Conservation (phyloP, 2,797 vertebrate species). For the Arremon brunneinucha region DNA sequence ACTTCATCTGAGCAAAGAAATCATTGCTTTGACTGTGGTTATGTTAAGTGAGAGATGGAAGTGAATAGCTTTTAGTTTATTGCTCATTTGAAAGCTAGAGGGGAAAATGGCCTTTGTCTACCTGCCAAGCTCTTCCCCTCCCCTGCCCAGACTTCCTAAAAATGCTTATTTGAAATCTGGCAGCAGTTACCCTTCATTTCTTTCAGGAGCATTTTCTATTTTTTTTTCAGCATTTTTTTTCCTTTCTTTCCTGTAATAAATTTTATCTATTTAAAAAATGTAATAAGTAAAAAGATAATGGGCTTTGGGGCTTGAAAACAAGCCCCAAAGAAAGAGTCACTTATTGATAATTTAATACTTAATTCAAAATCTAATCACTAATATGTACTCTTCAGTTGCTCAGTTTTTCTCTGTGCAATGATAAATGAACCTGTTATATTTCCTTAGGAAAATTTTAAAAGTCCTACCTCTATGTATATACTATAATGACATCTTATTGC, state of each 20-base stretch:
- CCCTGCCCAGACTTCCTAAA: conserved; percentile 20
- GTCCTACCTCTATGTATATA: not conserved
- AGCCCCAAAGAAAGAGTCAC: not conserved
- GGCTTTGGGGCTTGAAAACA: not conserved
- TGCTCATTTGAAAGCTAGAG: conserved; percentile 64
- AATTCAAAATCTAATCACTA: not conserved
- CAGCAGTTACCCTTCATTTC: conserved; percentile 16
- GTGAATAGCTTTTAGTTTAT: conserved; percentile 63
- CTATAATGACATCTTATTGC: not conserved
- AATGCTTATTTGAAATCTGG: conserved; percentile 32
- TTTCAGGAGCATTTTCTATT: not conserved
- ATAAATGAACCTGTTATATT: not conserved
- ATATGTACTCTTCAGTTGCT: not conserved
- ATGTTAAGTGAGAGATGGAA: conserved; percentile 42
- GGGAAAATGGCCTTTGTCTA: conserved; percentile 52
- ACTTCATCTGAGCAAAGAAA: conserved; percentile 57
- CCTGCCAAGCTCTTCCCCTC: conserved; percentile 16
- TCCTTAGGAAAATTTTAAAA: not conserved
- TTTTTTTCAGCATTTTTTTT: not conserved
- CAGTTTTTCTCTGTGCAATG: not conserved
- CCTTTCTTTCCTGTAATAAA: not conserved
- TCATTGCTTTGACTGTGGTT: conserved; percentile 58
- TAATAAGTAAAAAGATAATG: not conserved
- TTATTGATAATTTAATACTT: not conserved
- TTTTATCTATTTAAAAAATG: not conserved